Evolutionary conservation across 2,113 vertebrate genomes (phyloP), one percentile per base, ranked within the genome.

Genomic region (Tursiops truncatus): DNA sequence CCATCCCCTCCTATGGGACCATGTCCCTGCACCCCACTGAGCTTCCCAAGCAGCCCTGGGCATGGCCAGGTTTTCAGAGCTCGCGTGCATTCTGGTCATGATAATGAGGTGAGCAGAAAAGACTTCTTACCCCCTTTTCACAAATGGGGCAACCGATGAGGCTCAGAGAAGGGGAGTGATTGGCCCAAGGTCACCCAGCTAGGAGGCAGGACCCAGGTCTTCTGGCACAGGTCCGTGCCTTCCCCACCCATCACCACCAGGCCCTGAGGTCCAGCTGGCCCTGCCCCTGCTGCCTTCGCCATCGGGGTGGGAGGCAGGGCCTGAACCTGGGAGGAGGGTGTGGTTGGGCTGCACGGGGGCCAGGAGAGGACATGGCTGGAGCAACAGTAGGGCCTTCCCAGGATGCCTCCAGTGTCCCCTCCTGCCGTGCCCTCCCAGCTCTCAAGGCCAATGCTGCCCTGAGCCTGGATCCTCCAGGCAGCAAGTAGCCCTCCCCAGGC

Each of bases 221-320:
- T 33, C 7, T 0, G 70, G 60, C 14, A 38, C 33, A 21, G 0
- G 2, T 11, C 26, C 1, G 0, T 8, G 26, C 8, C 47, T 36
- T 3, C 25, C 63, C n/a, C 4, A 7, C 58, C 80, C 3, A 0
- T 67, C 15, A 4, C 26, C 56, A 5, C 31, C 56, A 31, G 41
- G 28, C 18, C 38, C 36, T 4, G 25, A 20, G 73, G 44, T 53
- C 47, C 85, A 21, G 2, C 18, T 20, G 82, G 83, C 26, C 67
- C 21, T 13, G 33, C 11, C 31, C 21, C 28, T 20, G 17, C 67
- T 36, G 5, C 25, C 74, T 25, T 3, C 28, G 68, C 79, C 25
- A 2, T 13, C 1, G 2, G 9, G 26, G 53, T 33, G 7, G 20
- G 91, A 68, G 18, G 56, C 60, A 58, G 84, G 26, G 33, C 12